Percentiles rank a stretch among this genome's conserved stretches.
These are phyloP conservation scores for Urechis unicinctus DNA, from an alignment of 2,888 invertebrate genomes.

Conservation along the genomic window DNA sequence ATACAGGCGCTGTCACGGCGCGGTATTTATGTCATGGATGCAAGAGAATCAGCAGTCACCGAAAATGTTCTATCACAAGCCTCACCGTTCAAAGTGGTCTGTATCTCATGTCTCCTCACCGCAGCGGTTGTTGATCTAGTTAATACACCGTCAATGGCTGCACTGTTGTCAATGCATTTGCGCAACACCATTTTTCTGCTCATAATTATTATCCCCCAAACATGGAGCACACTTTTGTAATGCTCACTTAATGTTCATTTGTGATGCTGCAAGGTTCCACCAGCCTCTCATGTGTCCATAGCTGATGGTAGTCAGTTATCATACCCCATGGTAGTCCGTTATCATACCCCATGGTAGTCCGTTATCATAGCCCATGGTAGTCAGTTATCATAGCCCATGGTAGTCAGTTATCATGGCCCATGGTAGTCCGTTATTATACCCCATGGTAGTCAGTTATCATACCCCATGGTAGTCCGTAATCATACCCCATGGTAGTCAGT, in stretches of 20 bases:
- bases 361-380: too few relatives aligned
- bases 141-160: neutral
- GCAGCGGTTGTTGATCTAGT: neutral
- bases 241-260: too few relatives aligned
- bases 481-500: too few relatives aligned
- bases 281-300: too few relatives aligned
- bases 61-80: slow-evolving; percentile 94
- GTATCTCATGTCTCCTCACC: slow-evolving; percentile 26
- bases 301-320: neutral
- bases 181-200: neutral
- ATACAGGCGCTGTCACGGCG: slow-evolving; percentile 87
- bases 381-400: too few relatives aligned
- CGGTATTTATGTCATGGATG: slow-evolving; percentile 75
- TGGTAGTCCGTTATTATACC: too few relatives aligned
- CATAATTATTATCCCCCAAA: too few relatives aligned
- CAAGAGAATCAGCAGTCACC: slow-evolving; percentile 80
- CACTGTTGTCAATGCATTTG: neutral
- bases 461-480: too few relatives aligned
- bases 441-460: too few relatives aligned
- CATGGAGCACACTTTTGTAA: too few relatives aligned
- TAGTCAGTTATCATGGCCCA: too few relatives aligned
- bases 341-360: neutral
- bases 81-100: slow-evolving; percentile 87
- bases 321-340: neutral
- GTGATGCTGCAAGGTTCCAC: too few relatives aligned